phyloP scores from a whole-genome alignment of 2,113 vertebrate genomes.

The Colinus virginianus region DNA sequence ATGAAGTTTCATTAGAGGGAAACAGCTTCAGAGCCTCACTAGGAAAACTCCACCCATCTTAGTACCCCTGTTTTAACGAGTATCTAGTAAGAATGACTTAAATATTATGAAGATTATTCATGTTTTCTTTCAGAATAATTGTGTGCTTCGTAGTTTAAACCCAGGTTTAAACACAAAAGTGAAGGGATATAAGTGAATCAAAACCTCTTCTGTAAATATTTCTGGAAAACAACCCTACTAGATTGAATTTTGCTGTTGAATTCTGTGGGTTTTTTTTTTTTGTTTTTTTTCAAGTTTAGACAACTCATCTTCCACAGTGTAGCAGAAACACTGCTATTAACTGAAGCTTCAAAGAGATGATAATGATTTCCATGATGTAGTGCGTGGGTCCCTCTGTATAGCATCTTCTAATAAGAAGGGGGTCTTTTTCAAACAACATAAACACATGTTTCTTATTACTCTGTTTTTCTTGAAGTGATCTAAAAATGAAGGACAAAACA shows the following conservation, averaged over 20 bases:
- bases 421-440: neutral
- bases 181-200: neutral
- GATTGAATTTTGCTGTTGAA: neutral
- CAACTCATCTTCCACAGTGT: neutral
- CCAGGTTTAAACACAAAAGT: neutral
- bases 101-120: neutral
- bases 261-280: neutral
- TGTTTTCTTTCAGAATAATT: neutral
- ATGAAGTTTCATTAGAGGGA: constrained; percentile 30
- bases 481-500: neutral
- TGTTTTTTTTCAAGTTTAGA: neutral
- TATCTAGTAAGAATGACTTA: neutral
- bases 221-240: neutral
- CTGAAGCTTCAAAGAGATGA: neutral
- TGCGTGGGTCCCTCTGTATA: neutral
- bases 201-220: neutral
- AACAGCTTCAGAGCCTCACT: constrained; percentile 1
- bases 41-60: constrained; percentile 45
- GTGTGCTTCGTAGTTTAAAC: neutral
- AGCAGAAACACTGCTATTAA: neutral
- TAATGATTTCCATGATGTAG: neutral
- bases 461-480: neutral
- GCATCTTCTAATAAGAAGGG: neutral
- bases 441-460: neutral
- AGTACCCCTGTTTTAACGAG: neutral